Percentiles rank a stretch among this genome's conserved stretches.
Evolutionary conservation across 2,797 vertebrate species (phyloP).

Genomic region (Australoheros facetus): DNA sequence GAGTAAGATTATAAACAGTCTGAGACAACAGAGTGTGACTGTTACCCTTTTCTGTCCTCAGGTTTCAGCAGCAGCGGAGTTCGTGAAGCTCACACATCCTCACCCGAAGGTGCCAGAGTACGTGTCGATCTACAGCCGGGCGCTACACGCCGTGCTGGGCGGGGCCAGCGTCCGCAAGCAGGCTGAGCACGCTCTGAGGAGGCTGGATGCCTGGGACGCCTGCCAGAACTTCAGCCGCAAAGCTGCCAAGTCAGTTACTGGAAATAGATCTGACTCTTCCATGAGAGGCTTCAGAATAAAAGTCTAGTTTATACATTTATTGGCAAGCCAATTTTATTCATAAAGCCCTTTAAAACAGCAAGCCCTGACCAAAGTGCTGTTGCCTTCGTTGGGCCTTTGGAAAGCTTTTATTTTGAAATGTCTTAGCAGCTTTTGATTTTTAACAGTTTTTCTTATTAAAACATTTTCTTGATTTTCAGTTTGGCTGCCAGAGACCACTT

Average conservation of each 20-base stretch:
- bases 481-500: background rate
- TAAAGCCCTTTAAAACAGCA: too few species aligned
- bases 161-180: slow-evolving; percentile 64
- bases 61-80: slow-evolving; percentile 69
- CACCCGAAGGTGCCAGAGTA: slow-evolving; percentile 62
- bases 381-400: background rate
- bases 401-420: background rate
- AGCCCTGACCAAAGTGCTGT: too few species aligned
- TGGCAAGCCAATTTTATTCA: too few species aligned
- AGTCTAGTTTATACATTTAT: background rate
- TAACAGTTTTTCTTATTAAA: background rate
- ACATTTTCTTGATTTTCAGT: background rate
- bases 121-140: slow-evolving; percentile 61
- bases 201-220: slow-evolving; percentile 65
- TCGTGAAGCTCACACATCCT: slow-evolving; percentile 76
- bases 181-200: slow-evolving; percentile 64
- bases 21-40: background rate
- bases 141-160: slow-evolving; percentile 69
- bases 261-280: background rate
- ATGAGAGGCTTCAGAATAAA: background rate
- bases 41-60: slow-evolving; percentile 17
- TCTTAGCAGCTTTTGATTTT: background rate
- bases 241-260: slow-evolving; percentile 56
- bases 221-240: slow-evolving; percentile 61
- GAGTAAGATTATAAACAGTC: background rate